Conservation (phyloP, 2,113 vertebrate genomes). For the Saguinus imperator region DNA sequence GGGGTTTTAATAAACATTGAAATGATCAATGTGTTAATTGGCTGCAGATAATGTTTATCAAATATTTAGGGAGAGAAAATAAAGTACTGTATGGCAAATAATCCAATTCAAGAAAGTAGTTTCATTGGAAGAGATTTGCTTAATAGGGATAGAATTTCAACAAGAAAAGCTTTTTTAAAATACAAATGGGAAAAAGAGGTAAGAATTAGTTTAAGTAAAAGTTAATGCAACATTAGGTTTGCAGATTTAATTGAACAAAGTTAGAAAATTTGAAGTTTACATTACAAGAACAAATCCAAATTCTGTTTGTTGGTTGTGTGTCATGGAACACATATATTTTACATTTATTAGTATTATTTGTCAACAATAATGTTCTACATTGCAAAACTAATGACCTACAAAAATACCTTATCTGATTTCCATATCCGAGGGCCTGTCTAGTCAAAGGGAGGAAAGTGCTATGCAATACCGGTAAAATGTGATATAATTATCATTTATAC, state of each 20-base stretch:
- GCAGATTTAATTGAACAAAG: constrained; percentile 63
- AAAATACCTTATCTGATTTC: no score
- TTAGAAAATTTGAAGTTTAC: constrained; percentile 46
- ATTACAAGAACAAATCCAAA: constrained; percentile 23
- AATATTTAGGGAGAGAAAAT: constrained; percentile 72
- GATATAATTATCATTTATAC: no score
- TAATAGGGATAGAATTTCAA: constrained; percentile 61
- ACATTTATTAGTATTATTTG: no score
- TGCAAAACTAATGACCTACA: no score
- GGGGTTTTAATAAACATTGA: constrained; percentile 67
- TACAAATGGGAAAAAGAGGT: constrained; percentile 58
- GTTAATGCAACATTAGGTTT: constrained; percentile 66
- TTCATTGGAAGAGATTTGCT: constrained; percentile 43
- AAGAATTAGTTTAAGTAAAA: constrained; percentile 69
- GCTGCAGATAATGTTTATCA: no score
- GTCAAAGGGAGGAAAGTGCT: no score
- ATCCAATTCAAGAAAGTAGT: constrained; percentile 45
- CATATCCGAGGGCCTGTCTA: no score
- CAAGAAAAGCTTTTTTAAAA: constrained; percentile 53
- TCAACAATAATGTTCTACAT: no score
- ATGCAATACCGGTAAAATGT: no score
- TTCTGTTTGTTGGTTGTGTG: not conserved
- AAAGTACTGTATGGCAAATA: constrained; percentile 50
- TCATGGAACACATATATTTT: no score
- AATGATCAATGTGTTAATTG: no score